These are phyloP conservation scores for Xanthia icteritia DNA, from an alignment of 2,888 invertebrate genomes.

Conservation along the genomic window DNA sequence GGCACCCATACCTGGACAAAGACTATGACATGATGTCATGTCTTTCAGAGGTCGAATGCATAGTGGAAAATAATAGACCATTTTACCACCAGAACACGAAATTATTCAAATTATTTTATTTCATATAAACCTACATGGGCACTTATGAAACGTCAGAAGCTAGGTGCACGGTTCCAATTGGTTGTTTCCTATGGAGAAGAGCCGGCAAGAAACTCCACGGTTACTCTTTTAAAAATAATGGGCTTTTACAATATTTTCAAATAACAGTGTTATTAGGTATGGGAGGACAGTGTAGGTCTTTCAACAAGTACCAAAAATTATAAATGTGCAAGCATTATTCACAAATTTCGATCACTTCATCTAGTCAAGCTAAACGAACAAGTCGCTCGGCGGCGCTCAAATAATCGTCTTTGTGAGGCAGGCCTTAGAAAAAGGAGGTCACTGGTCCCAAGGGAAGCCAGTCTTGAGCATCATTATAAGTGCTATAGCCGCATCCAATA, in stretches of 20 bases:
- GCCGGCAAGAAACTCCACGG: too few relatives aligned
- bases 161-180: too few relatives aligned
- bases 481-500: slow-evolving; percentile 32
- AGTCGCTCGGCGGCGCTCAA: slow-evolving; percentile 9
- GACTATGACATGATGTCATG: neutral
- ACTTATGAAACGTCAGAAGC: too few relatives aligned
- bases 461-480: slow-evolving; percentile 34
- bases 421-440: slow-evolving; percentile 42
- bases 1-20: neutral
- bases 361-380: neutral
- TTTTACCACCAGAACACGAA: neutral
- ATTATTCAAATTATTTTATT: too few relatives aligned
- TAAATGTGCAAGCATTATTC: neutral
- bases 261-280: too few relatives aligned
- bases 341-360: neutral
- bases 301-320: too few relatives aligned
- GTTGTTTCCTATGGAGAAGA: too few relatives aligned
- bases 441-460: slow-evolving; percentile 46
- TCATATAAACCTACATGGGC: too few relatives aligned
- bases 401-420: slow-evolving; percentile 29
- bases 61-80: too few relatives aligned
- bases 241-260: too few relatives aligned
- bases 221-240: too few relatives aligned
- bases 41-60: neutral
- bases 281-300: too few relatives aligned